These are phyloP conservation scores for Phyllotis vaccarum DNA, from an alignment of 2,797 vertebrate genomes.

Conservation along the genomic window DNA sequence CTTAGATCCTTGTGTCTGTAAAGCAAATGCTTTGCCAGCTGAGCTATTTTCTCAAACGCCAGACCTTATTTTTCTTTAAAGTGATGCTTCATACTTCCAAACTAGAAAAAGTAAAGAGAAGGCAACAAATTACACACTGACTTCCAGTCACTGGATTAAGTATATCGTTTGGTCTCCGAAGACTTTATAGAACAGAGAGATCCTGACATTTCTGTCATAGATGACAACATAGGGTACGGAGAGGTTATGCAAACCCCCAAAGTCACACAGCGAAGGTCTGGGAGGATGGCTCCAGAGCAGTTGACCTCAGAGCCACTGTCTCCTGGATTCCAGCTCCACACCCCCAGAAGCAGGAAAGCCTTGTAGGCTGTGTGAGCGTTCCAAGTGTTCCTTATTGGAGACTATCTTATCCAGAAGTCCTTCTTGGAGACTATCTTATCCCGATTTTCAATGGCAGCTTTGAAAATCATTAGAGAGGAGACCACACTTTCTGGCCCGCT, in stretches of 20 bases:
- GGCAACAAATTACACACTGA: background rate
- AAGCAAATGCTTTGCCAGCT: background rate
- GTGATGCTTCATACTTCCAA: background rate
- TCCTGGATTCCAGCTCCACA: background rate
- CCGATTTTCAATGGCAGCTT: background rate
- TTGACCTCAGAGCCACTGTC: background rate
- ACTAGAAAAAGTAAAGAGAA: background rate
- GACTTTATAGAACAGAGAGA: background rate
- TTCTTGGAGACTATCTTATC: slow-evolving; percentile 35
- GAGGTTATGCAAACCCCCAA: background rate
- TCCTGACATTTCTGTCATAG: background rate
- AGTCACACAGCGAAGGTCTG: background rate
- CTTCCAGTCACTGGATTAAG: background rate
- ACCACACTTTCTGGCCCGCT: background rate
- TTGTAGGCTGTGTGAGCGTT: background rate
- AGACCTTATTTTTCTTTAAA: background rate
- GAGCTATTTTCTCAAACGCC: background rate
- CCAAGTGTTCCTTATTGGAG: background rate
- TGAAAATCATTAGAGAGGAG: background rate
- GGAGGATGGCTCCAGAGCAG: background rate
- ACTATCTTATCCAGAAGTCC: too few species aligned
- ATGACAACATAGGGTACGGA: background rate
- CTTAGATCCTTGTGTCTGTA: background rate
- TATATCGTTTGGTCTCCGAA: background rate
- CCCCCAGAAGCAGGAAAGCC: background rate